Conservation (phyloP, 2,113 vertebrate species). For the Pseudois nayaur region DNA sequence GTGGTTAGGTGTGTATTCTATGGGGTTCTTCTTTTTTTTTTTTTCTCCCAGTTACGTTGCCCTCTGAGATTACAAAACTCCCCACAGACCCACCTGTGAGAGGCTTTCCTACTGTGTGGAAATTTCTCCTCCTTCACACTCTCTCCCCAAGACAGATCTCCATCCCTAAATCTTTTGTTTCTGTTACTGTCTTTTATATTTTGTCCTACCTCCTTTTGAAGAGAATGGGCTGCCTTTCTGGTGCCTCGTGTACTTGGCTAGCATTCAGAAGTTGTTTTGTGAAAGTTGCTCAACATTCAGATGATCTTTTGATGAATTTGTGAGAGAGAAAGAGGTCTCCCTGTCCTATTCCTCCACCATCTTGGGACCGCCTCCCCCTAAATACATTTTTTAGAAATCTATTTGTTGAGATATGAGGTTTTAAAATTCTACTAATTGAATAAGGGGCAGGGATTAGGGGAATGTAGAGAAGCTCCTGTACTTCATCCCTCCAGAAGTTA, state of each 20-base stretch:
- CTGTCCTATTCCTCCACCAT: not conserved
- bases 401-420: not conserved
- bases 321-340: not conserved
- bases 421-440: not conserved
- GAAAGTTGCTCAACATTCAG: not conserved
- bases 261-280: not conserved
- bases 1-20: not conserved
- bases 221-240: not conserved
- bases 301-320: not conserved
- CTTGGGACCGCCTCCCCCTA: not conserved
- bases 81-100: not conserved
- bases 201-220: not conserved
- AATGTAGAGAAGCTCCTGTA: not conserved
- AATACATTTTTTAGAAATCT: not conserved
- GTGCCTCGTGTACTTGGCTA: not conserved
- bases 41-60: not conserved
- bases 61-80: not conserved
- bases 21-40: not conserved
- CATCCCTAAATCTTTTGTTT: not conserved
- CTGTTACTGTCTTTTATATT: not conserved
- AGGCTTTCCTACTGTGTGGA: not conserved
- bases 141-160: not conserved
- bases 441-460: not conserved
- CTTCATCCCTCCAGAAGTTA: not conserved
- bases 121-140: not conserved